A percentile compares a stretch with the other conserved stretches of the same genome.
These are phyloP conservation scores for Odontomachus brunneus DNA, from an alignment of 1,140 invertebrate species.

Conservation along the genomic window DNA sequence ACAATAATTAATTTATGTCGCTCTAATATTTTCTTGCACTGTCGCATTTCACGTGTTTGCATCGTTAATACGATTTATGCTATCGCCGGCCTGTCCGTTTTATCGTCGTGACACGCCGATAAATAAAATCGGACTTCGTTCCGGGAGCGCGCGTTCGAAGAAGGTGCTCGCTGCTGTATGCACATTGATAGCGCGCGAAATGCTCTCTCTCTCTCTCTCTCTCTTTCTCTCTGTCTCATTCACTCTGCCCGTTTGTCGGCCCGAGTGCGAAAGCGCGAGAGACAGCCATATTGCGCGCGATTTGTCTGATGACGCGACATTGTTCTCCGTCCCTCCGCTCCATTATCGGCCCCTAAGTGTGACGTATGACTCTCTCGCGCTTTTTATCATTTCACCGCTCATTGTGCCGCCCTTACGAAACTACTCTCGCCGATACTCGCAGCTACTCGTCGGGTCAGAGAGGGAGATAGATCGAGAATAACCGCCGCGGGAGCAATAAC, in stretches of 20 bases:
- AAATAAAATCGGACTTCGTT: conserved; percentile 40
- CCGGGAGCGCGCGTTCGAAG: background rate
- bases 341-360: conserved; percentile 68
- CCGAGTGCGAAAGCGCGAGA: conserved; percentile 29
- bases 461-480: background rate
- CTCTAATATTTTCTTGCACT: conserved; percentile 38
- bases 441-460: background rate
- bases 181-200: conserved; percentile 31
- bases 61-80: conserved; percentile 46
- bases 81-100: conserved; percentile 26
- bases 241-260: background rate
- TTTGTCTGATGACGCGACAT: conserved; percentile 70
- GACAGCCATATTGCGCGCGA: conserved; percentile 63
- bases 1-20: conserved; percentile 55
- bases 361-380: conserved; percentile 16
- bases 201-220: background rate
- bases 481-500: conserved; percentile 52
- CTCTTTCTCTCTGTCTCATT: too few species aligned
- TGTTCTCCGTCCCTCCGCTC: conserved; percentile 64
- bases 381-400: conserved; percentile 17
- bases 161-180: background rate
- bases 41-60: conserved; percentile 30
- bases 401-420: background rate
- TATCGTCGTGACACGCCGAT: conserved; percentile 15
- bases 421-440: background rate